Conservation (phyloP, 1,140 invertebrate species). For the Drosophila orena region DNA sequence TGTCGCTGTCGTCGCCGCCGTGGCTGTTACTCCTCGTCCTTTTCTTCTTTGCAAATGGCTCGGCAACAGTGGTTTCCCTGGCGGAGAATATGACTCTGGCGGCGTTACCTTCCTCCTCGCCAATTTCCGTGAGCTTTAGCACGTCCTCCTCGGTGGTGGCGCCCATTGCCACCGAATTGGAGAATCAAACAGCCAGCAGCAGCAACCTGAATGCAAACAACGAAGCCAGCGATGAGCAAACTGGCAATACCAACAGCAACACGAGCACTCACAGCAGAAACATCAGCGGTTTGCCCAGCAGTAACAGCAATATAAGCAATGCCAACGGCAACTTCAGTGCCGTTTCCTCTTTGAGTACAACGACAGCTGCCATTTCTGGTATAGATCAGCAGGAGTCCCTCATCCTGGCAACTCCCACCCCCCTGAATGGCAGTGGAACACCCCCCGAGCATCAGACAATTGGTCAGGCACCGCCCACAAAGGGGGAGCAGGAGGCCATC, state of each 20-base stretch:
- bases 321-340: conserved; percentile 10
- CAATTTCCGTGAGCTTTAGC: conserved; percentile 25
- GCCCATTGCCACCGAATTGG: neutral
- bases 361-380: neutral
- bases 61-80: conserved; percentile 31
- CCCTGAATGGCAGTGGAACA: conserved; percentile 14
- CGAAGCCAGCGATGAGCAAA: conserved; percentile 52
- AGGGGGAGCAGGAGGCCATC: conserved; percentile 86
- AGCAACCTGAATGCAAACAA: conserved; percentile 22
- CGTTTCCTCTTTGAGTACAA: neutral
- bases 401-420: conserved; percentile 17
- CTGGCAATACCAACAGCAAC: conserved; percentile 26
- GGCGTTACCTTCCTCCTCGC: conserved; percentile 14
- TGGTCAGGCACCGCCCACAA: conserved; percentile 84
- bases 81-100: conserved; percentile 42
- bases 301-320: conserved; percentile 13
- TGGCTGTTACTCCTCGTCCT: conserved; percentile 23
- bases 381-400: conserved; percentile 14
- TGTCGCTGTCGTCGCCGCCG: conserved; percentile 55
- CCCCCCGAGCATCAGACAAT: conserved; percentile 63
- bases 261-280: conserved; percentile 11
- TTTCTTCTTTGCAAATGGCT: conserved; percentile 14
- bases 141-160: conserved; percentile 13
- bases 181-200: conserved; percentile 11
- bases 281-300: conserved; percentile 8